Conservation (phyloP, 2,797 vertebrate genomes). For the Limosa lapponica region DNA sequence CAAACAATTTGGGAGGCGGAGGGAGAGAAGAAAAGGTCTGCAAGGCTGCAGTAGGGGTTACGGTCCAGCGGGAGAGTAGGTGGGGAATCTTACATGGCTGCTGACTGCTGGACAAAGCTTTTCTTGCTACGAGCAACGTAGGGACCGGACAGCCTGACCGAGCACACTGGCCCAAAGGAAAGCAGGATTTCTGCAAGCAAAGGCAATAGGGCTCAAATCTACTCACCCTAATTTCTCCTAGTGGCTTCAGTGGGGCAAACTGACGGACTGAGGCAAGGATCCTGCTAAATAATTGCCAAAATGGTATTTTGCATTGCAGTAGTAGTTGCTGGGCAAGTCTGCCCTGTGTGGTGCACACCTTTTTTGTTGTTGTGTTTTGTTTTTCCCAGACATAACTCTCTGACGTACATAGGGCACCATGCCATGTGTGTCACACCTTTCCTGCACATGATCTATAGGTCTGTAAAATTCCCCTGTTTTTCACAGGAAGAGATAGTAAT, state of each 20-base stretch:
- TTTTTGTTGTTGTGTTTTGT: background rate
- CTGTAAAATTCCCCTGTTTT: background rate
- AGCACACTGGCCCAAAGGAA: background rate
- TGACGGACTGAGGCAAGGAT: background rate
- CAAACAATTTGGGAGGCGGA: background rate
- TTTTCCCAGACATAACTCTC: background rate
- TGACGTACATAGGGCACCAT: background rate
- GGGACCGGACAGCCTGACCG: background rate
- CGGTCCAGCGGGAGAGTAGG: background rate
- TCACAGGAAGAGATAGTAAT: background rate
- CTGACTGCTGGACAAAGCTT: background rate
- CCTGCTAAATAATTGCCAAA: background rate
- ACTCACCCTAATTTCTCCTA: background rate
- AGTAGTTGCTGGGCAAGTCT: background rate
- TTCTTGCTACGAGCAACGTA: accelerated
- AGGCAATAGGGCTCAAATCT: background rate
- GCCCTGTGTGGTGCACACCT: background rate
- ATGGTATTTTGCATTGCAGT: background rate
- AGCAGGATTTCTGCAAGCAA: background rate
- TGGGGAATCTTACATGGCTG: background rate
- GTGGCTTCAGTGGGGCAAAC: background rate
- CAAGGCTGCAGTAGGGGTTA: background rate
- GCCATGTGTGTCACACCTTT: background rate
- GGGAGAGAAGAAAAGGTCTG: background rate
- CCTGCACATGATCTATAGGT: background rate